Evolutionary conservation across 2,113 vertebrate species (phyloP), one percentile per base, ranked within the genome.

Genomic region (Trematomus loennbergii): DNA sequence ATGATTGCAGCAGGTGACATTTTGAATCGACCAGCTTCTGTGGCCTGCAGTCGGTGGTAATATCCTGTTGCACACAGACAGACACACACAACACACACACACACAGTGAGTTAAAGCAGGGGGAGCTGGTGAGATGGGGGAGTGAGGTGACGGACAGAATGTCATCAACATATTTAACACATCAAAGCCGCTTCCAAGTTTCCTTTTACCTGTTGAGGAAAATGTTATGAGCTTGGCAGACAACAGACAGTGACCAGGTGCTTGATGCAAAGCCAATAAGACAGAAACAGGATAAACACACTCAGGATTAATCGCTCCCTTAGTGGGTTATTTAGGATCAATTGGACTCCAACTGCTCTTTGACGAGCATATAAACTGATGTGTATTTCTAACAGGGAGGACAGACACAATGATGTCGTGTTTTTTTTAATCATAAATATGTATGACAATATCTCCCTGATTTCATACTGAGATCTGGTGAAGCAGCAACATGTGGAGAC

Each of bases 131-230:
- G 82, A 73, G 76, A 75, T 69, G 66, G 36, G 70, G 81, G 79
- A 43, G 83, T 61, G 75, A 46, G 17, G 66, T 67, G 77, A 82
- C n/a, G 36, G 64, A 71, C 53, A 73, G 54, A 62, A 43, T 53
- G 48, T 46, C 63, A 74, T 80, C 62, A 57, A 76, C 77, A 72
- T 57, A 78, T 82, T 85, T 62, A 84, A 83, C 54, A 85, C 79
- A 80, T 75, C 60, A 69, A 43, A 71, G 74, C 84, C 17, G 81
- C 72, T 40, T 83, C 84, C 88, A 85, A 48, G 71, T 85, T 80
- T 89, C 83, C 81, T 76, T 75, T 75, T 60, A 91, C 91, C 92
- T 93, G 92, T 85, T 70, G 87, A 76, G 59, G 75, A 72, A 85
- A 89, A 84, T 71, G n/a, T 87, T 52, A 73, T 33, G 62, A 78